Evolutionary conservation across 2,888 invertebrate genomes (phyloP).

Genomic region (Drosophila colorata): DNA sequence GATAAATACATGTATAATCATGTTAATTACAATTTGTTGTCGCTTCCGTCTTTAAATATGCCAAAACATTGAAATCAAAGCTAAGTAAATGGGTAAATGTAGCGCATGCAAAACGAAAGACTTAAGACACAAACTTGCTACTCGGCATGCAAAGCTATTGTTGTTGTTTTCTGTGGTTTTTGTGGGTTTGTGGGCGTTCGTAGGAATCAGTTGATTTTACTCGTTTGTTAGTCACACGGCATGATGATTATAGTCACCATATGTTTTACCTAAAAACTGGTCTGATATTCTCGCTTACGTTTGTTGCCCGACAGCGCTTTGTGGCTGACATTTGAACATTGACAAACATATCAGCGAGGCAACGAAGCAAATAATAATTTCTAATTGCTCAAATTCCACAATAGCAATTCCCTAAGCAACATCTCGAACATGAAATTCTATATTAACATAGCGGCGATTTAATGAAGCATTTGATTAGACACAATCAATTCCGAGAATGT

Average conservation of each 20-base stretch:
- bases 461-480: constrained; percentile 76
- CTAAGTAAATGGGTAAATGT: constrained; percentile 28
- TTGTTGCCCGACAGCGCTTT: constrained; percentile 6
- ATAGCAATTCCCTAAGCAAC: constrained; percentile 20
- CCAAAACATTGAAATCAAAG: constrained; percentile 39
- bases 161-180: constrained; percentile 22
- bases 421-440: constrained; percentile 61
- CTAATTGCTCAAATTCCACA: constrained; percentile 77
- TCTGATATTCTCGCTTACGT: neutral
- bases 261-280: constrained; percentile 6
- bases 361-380: constrained; percentile 74
- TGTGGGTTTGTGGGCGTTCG: constrained; percentile 49
- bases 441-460: constrained; percentile 57
- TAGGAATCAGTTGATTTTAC: constrained; percentile 15
- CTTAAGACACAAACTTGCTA: constrained; percentile 53
- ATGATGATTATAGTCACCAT: constrained; percentile 17
- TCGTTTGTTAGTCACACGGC: constrained; percentile 16
- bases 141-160: constrained; percentile 27
- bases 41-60: constrained; percentile 54
- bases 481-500: constrained; percentile 74
- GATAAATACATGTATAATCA: constrained; percentile 39
- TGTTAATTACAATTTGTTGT: constrained; percentile 53
- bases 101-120: constrained; percentile 53
- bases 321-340: constrained; percentile 33
- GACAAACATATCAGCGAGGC: constrained; percentile 24